A percentile compares a stretch with the other conserved stretches of the same genome.
These are phyloP conservation scores for Agrotis ipsilon DNA, from an alignment of 2,888 invertebrate species.

Conservation along the genomic window DNA sequence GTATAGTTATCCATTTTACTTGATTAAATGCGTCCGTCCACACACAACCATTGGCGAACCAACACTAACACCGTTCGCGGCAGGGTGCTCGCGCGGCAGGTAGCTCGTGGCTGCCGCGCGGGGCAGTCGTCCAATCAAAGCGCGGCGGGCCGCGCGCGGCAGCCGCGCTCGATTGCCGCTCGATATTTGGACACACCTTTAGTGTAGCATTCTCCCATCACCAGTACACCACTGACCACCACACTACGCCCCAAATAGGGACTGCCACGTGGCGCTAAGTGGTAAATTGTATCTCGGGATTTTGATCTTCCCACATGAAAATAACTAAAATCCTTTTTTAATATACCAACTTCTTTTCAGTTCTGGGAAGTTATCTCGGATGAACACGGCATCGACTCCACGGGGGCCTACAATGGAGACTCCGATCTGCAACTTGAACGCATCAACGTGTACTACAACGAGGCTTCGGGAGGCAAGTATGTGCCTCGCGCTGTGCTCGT, in stretches of 20 bases:
- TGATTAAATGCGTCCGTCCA: no score
- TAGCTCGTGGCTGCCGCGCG: no score
- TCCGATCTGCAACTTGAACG: constrained; percentile 94
- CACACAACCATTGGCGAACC: no score
- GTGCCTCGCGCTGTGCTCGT: constrained; percentile 85
- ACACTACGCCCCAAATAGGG: not conserved
- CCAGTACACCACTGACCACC: not conserved
- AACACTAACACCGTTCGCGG: no score
- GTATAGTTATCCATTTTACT: no score
- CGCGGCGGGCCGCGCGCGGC: no score
- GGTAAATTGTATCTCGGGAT: not conserved
- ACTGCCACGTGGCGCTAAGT: not conserved
- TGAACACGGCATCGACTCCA: constrained; percentile 84
- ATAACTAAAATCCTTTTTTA: not conserved
- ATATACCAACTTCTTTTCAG: constrained; percentile 67
- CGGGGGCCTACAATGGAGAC: constrained; percentile 92
- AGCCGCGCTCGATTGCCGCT: no score
- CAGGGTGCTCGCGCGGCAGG: no score
- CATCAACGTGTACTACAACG: constrained; percentile 95
- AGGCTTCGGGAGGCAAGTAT: constrained; percentile 90
- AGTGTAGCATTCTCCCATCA: no score
- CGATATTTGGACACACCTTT: no score
- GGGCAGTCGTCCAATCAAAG: no score
- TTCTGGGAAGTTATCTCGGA: constrained; percentile 87
- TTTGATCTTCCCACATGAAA: not conserved